Base-by-base conservation (phyloP, 2,113 vertebrate species). In the Albula glossodonta region DNA sequence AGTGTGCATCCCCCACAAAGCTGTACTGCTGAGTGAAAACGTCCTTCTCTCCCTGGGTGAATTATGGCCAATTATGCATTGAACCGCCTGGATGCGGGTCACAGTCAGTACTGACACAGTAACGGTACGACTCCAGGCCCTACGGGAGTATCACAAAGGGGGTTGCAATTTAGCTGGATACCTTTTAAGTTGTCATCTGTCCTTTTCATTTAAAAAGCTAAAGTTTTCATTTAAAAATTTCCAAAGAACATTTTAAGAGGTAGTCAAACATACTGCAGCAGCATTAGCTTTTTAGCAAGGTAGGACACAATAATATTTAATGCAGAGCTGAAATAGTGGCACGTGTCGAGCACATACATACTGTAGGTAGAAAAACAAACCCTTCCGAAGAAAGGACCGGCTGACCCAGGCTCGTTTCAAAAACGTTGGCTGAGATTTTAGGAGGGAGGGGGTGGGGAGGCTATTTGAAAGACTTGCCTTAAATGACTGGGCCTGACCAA, bases 401-500 rank as follows among this genome's bases (percentile, higher is more conserved):
- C 56, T 52, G 80, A 57, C 6, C 49, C 70, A 17, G 63, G 57
- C 13, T 22, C 1, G 22, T 3, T 13, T 17, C 11, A 85, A 80
- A 80, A 85, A 52, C 57, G 70, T 10, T 10, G 17, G 57, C 17
- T 11, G 11, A 0, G 57, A 7, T 66, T 15, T 15, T 1, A 12
- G 60, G 60, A 19, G 60, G 60, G 17, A 4, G 60, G 60, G 60
- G 77, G 52, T 4, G 2, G 57, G 50, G 84, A 51, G 17, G 77
- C 41, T 3, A n/a, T 86, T 53, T 86, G 41, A 79, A 86, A 83
- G 85, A 52, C 81, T 13, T 22, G 66, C 51, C 66, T 78, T 11
- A 25, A 83, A 53, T 78, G 80, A 41, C 50, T 60, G 31, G 52
- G 51, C 13, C 31, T 80, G 53, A 25, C 52, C 60, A 51, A 66